Percentiles rank a stretch among this genome's conserved stretches.
Conservation (phyloP, 2,797 vertebrate genomes). For the Gobio occitaniae region DNA sequence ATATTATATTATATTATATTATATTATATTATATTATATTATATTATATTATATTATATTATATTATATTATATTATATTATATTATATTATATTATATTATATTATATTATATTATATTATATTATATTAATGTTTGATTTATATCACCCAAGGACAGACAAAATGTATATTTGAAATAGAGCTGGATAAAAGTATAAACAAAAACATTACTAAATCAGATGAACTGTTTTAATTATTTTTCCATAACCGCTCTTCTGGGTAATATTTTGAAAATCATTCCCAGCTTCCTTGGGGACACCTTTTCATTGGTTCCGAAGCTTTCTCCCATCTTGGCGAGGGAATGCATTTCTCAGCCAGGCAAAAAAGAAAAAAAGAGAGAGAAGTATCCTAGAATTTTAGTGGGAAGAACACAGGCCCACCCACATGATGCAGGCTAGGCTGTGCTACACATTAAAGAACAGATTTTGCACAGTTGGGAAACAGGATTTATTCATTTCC, state of each 20-base stretch:
- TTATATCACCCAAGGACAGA: slow-evolving; percentile 3
- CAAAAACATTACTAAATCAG: slow-evolving; percentile 30
- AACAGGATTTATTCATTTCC: slow-evolving; percentile 69
- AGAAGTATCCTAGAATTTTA: slow-evolving; percentile 55
- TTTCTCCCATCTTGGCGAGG: slow-evolving; percentile 44
- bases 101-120: background rate
- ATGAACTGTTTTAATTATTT: slow-evolving; percentile 29
- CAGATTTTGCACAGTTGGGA: slow-evolving; percentile 65
- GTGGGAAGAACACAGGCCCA: slow-evolving; percentile 57
- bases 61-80: too few relatives aligned
- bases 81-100: background rate
- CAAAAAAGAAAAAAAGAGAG: slow-evolving; percentile 52
- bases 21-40: background rate
- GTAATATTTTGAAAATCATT: slow-evolving; percentile 61
- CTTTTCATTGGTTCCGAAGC: slow-evolving; percentile 43
- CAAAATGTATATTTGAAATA: background rate
- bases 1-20: background rate
- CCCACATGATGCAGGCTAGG: slow-evolving; percentile 59
- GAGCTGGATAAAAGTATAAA: background rate
- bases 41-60: background rate
- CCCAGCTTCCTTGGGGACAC: slow-evolving; percentile 53
- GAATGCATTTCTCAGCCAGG: slow-evolving; percentile 63
- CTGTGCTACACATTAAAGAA: slow-evolving; percentile 58
- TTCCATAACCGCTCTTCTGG: slow-evolving; percentile 40
- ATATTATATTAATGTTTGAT: slow-evolving; percentile 1